Conservation (phyloP, 2,113 vertebrate genomes). For the Gobiocypris rarus region DNA sequence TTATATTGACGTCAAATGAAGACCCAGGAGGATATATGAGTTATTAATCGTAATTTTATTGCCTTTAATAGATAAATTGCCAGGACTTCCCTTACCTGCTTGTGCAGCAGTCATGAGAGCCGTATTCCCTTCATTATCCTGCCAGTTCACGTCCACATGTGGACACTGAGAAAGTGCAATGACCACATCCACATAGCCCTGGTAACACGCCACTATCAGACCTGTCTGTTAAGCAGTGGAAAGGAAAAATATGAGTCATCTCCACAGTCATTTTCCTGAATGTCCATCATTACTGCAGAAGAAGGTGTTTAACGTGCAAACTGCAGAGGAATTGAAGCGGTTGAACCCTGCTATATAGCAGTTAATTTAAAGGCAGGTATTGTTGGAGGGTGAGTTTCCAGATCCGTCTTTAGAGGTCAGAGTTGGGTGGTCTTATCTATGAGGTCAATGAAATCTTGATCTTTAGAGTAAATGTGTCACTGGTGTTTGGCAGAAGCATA, state of each 20-base stretch:
- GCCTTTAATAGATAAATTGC: not conserved
- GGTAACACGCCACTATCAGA: conserved; percentile 92
- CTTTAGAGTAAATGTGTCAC: conserved; percentile 2
- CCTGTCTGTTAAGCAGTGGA: conserved; percentile 79
- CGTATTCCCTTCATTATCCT: conserved; percentile 97
- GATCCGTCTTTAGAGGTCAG: not conserved
- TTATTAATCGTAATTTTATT: not conserved
- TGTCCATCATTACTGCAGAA: conserved; percentile 10
- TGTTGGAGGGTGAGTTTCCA: conserved; percentile 16
- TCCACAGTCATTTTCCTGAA: not conserved
- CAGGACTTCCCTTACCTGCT: conserved; percentile 84
- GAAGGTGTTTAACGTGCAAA: conserved; percentile 3
- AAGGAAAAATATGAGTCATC: not conserved
- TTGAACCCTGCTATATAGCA: not conserved
- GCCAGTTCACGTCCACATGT: conserved; percentile 93
- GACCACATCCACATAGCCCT: conserved; percentile 91
- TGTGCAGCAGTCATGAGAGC: conserved; percentile 93
- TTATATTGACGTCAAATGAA: not conserved
- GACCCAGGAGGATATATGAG: not conserved
- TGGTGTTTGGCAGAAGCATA: not conserved
- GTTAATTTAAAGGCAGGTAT: conserved; percentile 11
- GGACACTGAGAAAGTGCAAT: conserved; percentile 91
- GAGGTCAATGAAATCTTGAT: conserved; percentile 7
- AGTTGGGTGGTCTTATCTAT: not conserved
- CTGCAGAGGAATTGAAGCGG: not conserved